These are phyloP conservation scores for Coleophora deauratella DNA, from an alignment of 2,888 invertebrate species.

Conservation along the genomic window DNA sequence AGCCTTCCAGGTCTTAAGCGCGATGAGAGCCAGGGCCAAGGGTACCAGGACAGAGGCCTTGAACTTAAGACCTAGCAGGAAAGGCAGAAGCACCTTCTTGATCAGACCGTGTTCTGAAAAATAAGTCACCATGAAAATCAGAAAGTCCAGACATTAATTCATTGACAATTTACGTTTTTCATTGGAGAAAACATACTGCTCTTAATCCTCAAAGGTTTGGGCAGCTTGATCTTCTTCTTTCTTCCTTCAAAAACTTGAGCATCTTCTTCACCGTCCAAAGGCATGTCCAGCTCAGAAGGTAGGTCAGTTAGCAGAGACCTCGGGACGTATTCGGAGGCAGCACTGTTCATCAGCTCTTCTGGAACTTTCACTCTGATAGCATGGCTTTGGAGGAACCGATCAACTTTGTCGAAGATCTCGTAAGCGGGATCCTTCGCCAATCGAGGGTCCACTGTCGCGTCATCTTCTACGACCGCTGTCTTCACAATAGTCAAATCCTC, in stretches of 20 bases:
- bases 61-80: conserved; percentile 89
- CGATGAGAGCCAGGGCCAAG: conserved; percentile 85
- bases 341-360: conserved; percentile 73
- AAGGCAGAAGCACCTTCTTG: conserved; percentile 88
- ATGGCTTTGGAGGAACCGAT: conserved; percentile 83
- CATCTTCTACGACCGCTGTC: conserved; percentile 66
- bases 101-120: conserved; percentile 85
- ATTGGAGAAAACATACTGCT: conserved; percentile 44
- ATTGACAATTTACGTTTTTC: no score
- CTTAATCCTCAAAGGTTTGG: conserved; percentile 68
- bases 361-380: conserved; percentile 84
- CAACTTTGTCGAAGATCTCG: conserved; percentile 81
- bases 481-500: conserved; percentile 83
- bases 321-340: conserved; percentile 76
- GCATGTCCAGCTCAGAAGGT: conserved; percentile 80
- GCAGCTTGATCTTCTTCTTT: conserved; percentile 67
- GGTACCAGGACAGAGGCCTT: conserved; percentile 90
- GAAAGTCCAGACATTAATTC: not conserved
- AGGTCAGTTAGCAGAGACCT: conserved; percentile 76
- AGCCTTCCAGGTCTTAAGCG: conserved; percentile 92
- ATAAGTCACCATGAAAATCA: conserved; percentile 10
- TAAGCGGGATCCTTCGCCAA: conserved; percentile 70
- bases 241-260: conserved; percentile 58
- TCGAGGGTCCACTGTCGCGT: conserved; percentile 52
- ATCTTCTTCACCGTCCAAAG: conserved; percentile 76